phyloP scores from a whole-genome alignment of 1,140 invertebrate genomes.

The Triops cancriformis region DNA sequence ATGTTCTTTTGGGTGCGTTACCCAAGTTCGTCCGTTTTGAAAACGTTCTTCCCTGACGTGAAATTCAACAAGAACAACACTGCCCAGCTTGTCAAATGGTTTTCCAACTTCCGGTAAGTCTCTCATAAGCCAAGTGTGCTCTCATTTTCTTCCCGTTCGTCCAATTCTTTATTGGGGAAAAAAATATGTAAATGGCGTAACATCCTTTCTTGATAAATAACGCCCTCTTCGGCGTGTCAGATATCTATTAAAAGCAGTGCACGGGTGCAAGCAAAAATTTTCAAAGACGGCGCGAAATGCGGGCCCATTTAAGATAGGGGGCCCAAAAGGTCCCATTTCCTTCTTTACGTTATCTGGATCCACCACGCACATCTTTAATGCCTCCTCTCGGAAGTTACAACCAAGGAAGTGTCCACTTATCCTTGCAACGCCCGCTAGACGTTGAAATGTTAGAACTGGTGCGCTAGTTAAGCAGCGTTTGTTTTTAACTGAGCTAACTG shows the following conservation, averaged over 20 bases:
- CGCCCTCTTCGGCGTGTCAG: constrained; percentile 15
- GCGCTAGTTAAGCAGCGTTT: not conserved
- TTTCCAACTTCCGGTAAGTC: constrained; percentile 98
- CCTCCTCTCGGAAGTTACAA: not conserved
- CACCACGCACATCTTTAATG: constrained; percentile 10
- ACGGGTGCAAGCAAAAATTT: constrained; percentile 7
- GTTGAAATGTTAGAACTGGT: not conserved
- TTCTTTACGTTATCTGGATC: not conserved
- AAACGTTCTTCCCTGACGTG: constrained; percentile 99
- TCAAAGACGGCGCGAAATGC: constrained; percentile 4
- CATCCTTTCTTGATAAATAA: constrained; percentile 17
- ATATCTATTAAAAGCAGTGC: not conserved
- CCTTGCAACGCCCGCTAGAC: not conserved
- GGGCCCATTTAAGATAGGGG: not conserved
- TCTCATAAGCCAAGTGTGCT: constrained; percentile 31
- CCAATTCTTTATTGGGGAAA: constrained; percentile 21
- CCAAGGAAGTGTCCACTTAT: constrained; percentile 9
- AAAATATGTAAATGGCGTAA: not conserved
- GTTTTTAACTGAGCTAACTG: constrained; percentile 1
- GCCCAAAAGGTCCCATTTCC: not conserved
- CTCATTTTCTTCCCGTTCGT: not conserved
- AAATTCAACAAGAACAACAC: constrained; percentile 99
- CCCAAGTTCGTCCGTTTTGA: constrained; percentile 93
- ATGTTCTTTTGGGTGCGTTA: constrained; percentile 99
- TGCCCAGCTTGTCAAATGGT: constrained; percentile 99